phyloP scores from a whole-genome alignment of 1,140 invertebrate species.

The Leptonema lineaticorne region DNA sequence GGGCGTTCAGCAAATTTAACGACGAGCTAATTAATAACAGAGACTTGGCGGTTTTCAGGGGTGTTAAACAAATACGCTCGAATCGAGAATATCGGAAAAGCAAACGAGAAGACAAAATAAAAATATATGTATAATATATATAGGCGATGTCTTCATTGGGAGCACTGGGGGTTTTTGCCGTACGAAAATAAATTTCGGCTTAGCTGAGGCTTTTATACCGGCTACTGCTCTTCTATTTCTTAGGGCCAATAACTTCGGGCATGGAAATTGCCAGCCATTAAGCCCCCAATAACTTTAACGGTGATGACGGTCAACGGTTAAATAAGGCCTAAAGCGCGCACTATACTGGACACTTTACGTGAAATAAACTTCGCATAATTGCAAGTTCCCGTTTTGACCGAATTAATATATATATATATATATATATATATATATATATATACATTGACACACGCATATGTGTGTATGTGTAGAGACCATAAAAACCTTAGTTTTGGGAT shows the following conservation, averaged over 20 bases:
- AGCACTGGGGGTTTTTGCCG: constrained; percentile 7
- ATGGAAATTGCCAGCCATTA: constrained; percentile 36
- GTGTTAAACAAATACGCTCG: too few species aligned
- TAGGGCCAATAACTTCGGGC: constrained; percentile 27
- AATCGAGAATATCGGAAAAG: background rate
- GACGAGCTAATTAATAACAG: constrained; percentile 2
- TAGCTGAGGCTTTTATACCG: constrained; percentile 23
- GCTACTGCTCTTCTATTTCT: constrained; percentile 14
- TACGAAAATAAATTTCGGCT: constrained; percentile 27
- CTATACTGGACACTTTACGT: constrained; percentile 7
- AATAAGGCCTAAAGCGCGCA: constrained; percentile 19
- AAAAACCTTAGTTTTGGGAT: too few species aligned
- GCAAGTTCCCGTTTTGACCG: too few species aligned
- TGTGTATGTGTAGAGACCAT: too few species aligned
- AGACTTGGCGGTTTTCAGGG: too few species aligned
- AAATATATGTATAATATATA: too few species aligned
- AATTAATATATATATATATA: too few species aligned
- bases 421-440: too few species aligned
- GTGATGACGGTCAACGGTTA: constrained; percentile 37
- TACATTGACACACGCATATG: too few species aligned
- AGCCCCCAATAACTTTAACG: constrained; percentile 33
- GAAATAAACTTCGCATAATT: constrained; percentile 7
- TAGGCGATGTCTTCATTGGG: constrained; percentile 10
- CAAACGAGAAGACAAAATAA: background rate
- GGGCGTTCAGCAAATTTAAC: background rate